Percentiles rank a stretch among this genome's conserved stretches.
Evolutionary conservation across 2,888 invertebrate genomes (phyloP).

Genomic region (Atethmia centrago): DNA sequence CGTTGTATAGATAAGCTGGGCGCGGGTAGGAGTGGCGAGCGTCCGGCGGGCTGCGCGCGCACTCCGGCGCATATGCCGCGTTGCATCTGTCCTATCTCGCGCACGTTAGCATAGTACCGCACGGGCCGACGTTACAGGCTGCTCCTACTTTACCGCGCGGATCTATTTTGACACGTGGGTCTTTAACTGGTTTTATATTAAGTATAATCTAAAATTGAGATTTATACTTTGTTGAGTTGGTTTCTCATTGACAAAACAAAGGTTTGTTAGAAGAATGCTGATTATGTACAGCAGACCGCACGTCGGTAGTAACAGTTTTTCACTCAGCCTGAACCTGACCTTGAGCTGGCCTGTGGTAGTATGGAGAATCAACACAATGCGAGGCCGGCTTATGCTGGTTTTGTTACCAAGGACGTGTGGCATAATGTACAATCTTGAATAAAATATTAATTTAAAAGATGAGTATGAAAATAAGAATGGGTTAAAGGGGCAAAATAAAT

Average conservation of each 20-base stretch:
- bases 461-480: neutral
- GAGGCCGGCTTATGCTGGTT: neutral
- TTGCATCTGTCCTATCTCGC: conserved; percentile 77
- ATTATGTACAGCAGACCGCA: neutral
- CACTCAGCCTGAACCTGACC: neutral
- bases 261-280: neutral
- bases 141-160: conserved; percentile 11
- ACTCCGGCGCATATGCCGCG: conserved; percentile 64
- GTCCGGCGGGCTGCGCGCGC: conserved; percentile 51
- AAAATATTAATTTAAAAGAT: neutral
- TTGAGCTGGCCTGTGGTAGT: neutral
- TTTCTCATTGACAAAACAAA: neutral
- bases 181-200: neutral
- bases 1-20: conserved; percentile 20
- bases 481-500: too few relatives aligned
- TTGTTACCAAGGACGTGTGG: neutral
- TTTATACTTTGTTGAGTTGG: neutral
- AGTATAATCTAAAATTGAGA: too few relatives aligned
- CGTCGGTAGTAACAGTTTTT: neutral
- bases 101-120: conserved; percentile 72
- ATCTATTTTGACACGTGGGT: conserved; percentile 18
- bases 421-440: neutral
- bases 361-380: neutral
- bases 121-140: conserved; percentile 71
- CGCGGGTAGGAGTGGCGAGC: conserved; percentile 25